Percentiles rank a stretch among this genome's conserved stretches.
Conservation (phyloP, 2,797 vertebrate species). For the Dromococcyx pavoninus region DNA sequence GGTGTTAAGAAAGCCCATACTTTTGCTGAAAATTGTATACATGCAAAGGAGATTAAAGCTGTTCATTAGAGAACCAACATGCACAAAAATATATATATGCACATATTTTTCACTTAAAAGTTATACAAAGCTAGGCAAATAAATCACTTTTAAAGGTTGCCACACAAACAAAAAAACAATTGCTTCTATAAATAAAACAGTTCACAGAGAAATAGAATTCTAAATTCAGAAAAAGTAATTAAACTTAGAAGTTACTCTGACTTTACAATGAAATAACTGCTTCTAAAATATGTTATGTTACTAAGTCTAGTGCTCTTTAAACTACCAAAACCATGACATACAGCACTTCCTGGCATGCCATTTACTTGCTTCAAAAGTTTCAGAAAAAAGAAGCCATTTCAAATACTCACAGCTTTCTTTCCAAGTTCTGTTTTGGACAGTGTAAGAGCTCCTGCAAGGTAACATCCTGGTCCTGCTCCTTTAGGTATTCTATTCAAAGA, state of each 20-base stretch:
- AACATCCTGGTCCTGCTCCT: slow-evolving; percentile 93
- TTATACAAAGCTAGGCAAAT: background rate
- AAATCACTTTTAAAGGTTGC: background rate
- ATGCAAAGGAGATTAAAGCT: background rate
- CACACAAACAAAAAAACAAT: background rate
- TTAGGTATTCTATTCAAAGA: slow-evolving; percentile 88
- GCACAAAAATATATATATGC: background rate
- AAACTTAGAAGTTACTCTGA: background rate
- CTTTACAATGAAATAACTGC: slow-evolving; percentile 4
- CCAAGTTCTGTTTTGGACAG: slow-evolving; percentile 95
- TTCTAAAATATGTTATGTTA: background rate
- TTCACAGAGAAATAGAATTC: background rate
- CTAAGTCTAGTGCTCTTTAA: background rate
- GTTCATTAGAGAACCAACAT: background rate
- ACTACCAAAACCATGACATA: background rate
- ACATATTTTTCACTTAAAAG: background rate
- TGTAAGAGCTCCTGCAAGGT: slow-evolving; percentile 89
- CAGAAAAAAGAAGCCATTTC: background rate
- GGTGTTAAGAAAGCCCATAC: background rate
- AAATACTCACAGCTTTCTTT: slow-evolving; percentile 98
- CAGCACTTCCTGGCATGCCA: background rate
- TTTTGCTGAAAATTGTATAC: background rate
- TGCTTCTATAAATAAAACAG: background rate
- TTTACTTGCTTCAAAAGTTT: background rate
- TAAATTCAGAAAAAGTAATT: background rate